Evolutionary conservation across 64 coral and sea anemone genomes (phyloP).

Genomic region (Actinia tenebrosa): DNA sequence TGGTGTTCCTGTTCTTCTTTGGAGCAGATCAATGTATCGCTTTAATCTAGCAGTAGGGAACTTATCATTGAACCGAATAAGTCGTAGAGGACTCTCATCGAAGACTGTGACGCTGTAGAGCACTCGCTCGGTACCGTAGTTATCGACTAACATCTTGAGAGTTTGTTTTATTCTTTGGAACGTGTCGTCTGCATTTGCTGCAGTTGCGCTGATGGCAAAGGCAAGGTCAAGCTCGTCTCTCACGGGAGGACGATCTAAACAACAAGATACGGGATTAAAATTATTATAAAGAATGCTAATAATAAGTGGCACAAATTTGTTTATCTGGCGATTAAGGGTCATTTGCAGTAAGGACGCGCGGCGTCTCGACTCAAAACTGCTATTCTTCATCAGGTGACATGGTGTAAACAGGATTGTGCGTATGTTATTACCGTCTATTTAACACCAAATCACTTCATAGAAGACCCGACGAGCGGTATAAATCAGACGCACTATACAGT

Average conservation of each 20-base stretch:
- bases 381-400: too few species aligned
- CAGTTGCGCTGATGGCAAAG: constrained; percentile 62
- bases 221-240: constrained; percentile 57
- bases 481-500: too few species aligned
- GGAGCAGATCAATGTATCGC: constrained; percentile 33
- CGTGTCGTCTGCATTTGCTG: constrained; percentile 38
- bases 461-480: too few species aligned
- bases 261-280: neutral
- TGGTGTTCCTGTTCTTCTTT: constrained; percentile 48
- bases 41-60: constrained; percentile 20
- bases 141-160: constrained; percentile 36
- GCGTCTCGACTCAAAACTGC: too few species aligned
- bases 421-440: too few species aligned
- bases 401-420: too few species aligned
- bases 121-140: constrained; percentile 54
- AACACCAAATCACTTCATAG: too few species aligned
- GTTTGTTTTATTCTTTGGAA: constrained; percentile 72
- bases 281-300: too few species aligned
- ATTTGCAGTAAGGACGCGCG: too few species aligned
- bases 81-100: constrained; percentile 16
- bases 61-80: constrained; percentile 35
- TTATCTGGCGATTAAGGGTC: too few species aligned
- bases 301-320: too few species aligned
- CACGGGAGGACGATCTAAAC: neutral
- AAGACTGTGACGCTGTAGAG: constrained; percentile 56